These are phyloP conservation scores for Morbakka virulenta DNA, from an alignment of 30 jellyfish, hydroid and myxozoan species.

Conservation along the genomic window DNA sequence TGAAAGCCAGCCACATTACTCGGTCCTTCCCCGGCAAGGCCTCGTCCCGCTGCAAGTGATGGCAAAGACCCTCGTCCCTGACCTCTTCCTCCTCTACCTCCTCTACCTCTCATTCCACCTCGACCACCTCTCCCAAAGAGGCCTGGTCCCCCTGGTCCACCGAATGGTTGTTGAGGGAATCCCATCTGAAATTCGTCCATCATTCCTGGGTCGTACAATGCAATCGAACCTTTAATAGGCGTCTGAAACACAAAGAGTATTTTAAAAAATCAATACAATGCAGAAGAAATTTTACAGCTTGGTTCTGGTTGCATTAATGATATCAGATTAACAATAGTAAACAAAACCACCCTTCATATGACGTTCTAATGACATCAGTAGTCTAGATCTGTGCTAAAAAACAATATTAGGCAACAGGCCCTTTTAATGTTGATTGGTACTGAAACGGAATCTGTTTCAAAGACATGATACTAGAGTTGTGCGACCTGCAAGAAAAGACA, in stretches of 20 bases:
- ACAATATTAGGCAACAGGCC: no score
- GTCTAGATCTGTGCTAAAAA: no score
- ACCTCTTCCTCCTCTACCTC: constrained; percentile 85
- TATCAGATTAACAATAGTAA: no score
- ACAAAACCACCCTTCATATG: no score
- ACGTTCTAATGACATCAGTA: no score
- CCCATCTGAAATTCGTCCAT: constrained; percentile 48
- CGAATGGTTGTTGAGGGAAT: constrained; percentile 38
- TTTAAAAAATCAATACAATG: no score
- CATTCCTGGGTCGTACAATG: constrained; percentile 85
- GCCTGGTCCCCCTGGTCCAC: constrained; percentile 77
- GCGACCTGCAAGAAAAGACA: no score
- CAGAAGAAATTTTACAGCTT: no score
- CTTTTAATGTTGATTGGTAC: no score
- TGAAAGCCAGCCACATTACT: constrained; percentile 27
- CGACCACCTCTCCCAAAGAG: constrained; percentile 60
- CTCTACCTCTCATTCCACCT: constrained; percentile 76
- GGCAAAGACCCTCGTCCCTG: constrained; percentile 13
- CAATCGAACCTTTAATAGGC: constrained; percentile 88
- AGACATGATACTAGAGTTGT: no score
- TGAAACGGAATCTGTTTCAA: no score
- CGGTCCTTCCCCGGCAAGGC: constrained; percentile 56
- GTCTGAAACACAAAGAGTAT: constrained; percentile 33
- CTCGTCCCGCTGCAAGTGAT: constrained; percentile 36
- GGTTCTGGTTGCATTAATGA: no score